phyloP scores from a whole-genome alignment of 30 jellyfish, hydroid and myxozoan genomes.

The Turritopsis rubra region DNA sequence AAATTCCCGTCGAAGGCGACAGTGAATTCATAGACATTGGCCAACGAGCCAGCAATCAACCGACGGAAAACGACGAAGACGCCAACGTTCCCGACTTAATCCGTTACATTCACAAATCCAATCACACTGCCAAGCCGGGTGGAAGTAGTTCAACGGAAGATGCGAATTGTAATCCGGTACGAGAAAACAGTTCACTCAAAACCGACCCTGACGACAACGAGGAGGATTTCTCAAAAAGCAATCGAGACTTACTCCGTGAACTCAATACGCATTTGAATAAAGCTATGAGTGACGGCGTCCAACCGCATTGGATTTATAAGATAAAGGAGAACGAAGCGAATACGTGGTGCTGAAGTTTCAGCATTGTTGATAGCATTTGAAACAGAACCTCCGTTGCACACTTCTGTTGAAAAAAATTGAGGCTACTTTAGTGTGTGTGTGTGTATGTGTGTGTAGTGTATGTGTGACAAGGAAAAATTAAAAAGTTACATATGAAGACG shows the following conservation, averaged over 20 bases:
- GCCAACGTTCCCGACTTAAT: slow-evolving; percentile 28
- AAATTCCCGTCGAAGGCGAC: slow-evolving; percentile 85
- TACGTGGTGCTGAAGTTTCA: slow-evolving; percentile 77
- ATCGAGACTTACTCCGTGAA: slow-evolving; percentile 25
- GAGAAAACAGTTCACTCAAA: neutral
- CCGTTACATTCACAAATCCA: slow-evolving; percentile 22
- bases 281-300: slow-evolving; percentile 34
- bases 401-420: too few relatives aligned
- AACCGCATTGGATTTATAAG: slow-evolving; percentile 52
- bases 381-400: too few relatives aligned
- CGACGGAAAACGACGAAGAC: neutral
- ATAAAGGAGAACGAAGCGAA: slow-evolving; percentile 69
- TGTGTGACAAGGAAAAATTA: too few relatives aligned
- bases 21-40: slow-evolving; percentile 36
- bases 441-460: too few relatives aligned
- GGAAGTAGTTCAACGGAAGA: neutral
- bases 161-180: neutral
- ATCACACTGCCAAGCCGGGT: neutral
- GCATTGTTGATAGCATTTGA: too few relatives aligned
- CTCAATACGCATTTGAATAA: slow-evolving; percentile 21
- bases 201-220: slow-evolving; percentile 12
- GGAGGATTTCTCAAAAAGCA: neutral
- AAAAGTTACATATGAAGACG: too few relatives aligned
- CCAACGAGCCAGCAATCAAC: slow-evolving; percentile 11
- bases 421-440: too few relatives aligned